Conservation (phyloP, 2,797 vertebrate genomes). For the Lophius americanus region DNA sequence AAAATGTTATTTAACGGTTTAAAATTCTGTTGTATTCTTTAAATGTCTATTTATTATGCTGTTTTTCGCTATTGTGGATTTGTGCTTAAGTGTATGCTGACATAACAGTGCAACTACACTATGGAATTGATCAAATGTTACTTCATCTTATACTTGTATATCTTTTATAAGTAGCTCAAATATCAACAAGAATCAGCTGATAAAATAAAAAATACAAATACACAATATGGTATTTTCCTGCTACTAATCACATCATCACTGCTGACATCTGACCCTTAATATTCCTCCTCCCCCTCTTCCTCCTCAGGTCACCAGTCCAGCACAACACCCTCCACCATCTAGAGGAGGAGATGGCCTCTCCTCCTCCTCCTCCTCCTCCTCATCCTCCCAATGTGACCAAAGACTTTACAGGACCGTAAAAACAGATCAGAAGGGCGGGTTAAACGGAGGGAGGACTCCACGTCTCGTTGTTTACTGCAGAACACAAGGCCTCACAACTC, state of each 20-base stretch:
- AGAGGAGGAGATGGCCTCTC: slow-evolving; percentile 40
- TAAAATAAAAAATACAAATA: neutral
- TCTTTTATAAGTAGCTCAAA: too few relatives aligned
- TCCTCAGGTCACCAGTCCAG: slow-evolving; percentile 14
- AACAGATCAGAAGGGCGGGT: slow-evolving; percentile 35
- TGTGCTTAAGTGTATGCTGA: too few relatives aligned
- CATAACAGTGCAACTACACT: too few relatives aligned
- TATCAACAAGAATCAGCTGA: neutral
- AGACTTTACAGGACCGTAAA: slow-evolving; percentile 75
- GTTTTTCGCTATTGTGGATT: too few relatives aligned
- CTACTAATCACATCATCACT: slow-evolving; percentile 20
- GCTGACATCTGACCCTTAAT: slow-evolving; percentile 53
- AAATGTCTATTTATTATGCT: too few relatives aligned
- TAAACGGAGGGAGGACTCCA: slow-evolving; percentile 53
- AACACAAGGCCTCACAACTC: slow-evolving; percentile 56
- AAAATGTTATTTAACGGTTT: too few relatives aligned
- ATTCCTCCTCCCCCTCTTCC: neutral
- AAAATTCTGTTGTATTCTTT: too few relatives aligned
- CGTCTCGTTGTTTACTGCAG: slow-evolving; percentile 62
- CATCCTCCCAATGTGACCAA: slow-evolving; percentile 67
- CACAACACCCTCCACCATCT: slow-evolving; percentile 45
- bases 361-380: slow-evolving; percentile 56
- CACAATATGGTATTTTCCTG: neutral
- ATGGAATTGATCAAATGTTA: too few relatives aligned
- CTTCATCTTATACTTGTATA: too few relatives aligned